Evolutionary conservation across 2,113 vertebrate genomes (phyloP), one percentile per base, ranked within the genome.

Genomic region (Gambusia holbrooki): DNA sequence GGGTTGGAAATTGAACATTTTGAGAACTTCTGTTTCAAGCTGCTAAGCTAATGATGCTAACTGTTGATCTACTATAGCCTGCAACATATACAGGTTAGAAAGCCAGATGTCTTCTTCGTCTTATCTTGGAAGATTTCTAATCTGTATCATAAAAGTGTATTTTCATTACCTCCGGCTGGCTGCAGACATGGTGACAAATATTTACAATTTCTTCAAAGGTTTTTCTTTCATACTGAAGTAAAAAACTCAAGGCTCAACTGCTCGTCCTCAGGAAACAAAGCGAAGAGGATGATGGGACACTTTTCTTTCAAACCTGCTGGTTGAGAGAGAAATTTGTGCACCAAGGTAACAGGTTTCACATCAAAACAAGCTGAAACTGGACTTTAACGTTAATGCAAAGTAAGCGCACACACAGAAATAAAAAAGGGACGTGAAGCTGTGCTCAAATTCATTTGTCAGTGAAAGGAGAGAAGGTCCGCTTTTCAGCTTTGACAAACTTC

Each of bases 391-490:
- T 51, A 69, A 80, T 28, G 61, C 30, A 79, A 72, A 76, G 66
- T 48, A 48, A n/a, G 51, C 25, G 9, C 51, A 54, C 51, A 54
- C 51, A 22, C 22, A 32, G 35, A 77, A 69, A 73, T n/a, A 27
- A 19, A 65, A 67, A 32, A 2, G 62, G 37, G 60, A 68, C 68
- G 77, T 14, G 64, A 27, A 76, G 65, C 32, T 63, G 40, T 63
- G 32, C 74, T 74, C 28, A 60, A 30, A 64, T 79, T 84, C 58
- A 69, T 68, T 71, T 69, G 40, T 71, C 51, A 77, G 30, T n/a
- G 19, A 74, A 71, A 58, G 74, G 76, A 80, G 75, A 84, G 67
- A 58, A 78, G 76, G 69, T 19, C 35, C 54, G 73, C 2, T n/a
- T 61, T 45, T 62, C 67, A 32, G 66, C 72, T 84, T 81, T 74